Percentiles rank a stretch among this genome's conserved stretches.
phyloP scores from a whole-genome alignment of 1,140 invertebrate genomes.

The Paraescarpia echinospica region DNA sequence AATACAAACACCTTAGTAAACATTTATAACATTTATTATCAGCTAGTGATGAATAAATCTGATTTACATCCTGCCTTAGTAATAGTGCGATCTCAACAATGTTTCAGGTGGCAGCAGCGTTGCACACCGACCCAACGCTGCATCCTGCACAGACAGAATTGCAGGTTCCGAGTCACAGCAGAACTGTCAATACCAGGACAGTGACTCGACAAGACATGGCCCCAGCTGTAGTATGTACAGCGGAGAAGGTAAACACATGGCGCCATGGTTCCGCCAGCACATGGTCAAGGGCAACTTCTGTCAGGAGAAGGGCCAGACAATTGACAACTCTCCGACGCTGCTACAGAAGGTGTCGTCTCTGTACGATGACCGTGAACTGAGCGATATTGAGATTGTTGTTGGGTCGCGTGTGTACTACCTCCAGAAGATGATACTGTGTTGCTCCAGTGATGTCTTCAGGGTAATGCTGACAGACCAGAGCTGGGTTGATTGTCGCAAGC shows the following conservation, averaged over 20 bases:
- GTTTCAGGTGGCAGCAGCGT: neutral
- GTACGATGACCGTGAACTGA: slow-evolving; percentile 81
- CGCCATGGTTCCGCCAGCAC: neutral
- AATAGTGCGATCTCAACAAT: neutral
- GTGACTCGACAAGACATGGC: neutral
- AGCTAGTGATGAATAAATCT: neutral
- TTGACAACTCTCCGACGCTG: slow-evolving; percentile 77
- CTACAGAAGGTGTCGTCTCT: slow-evolving; percentile 78
- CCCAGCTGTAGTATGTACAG: neutral
- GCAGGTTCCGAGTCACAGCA: no score
- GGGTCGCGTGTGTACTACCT: slow-evolving; percentile 79
- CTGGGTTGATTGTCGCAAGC: slow-evolving; percentile 88
- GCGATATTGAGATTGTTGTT: slow-evolving; percentile 81
- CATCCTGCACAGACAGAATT: neutral
- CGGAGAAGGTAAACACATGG: neutral
- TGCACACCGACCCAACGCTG: neutral
- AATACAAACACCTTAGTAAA: no score
- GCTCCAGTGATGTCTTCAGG: slow-evolving; percentile 94
- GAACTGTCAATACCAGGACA: neutral
- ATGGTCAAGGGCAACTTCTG: slow-evolving; percentile 21
- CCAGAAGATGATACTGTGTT: slow-evolving; percentile 89
- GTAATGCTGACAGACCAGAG: slow-evolving; percentile 93
- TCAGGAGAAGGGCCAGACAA: slow-evolving; percentile 37
- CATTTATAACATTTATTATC: no score
- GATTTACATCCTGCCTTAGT: neutral